Evolutionary conservation across 2,797 vertebrate genomes (phyloP).

Genomic region (Falco biarmicus): DNA sequence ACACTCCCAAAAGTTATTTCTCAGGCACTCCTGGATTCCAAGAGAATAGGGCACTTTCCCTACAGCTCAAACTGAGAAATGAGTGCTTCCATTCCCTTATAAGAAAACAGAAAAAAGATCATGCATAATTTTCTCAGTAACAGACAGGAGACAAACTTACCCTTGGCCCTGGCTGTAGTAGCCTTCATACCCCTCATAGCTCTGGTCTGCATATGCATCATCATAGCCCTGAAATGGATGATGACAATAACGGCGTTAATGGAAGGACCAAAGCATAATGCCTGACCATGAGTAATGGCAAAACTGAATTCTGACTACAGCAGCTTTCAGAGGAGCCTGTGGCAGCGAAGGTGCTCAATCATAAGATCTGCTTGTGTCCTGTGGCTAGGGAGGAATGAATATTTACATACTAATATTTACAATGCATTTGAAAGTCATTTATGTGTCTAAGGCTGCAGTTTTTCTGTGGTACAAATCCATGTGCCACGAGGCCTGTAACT

Average conservation of each 20-base stretch:
- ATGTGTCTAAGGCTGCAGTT: neutral
- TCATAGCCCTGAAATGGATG: conserved; percentile 83
- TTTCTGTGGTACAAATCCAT: neutral
- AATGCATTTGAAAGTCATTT: neutral
- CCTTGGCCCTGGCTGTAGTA: conserved; percentile 94
- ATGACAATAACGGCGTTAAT: neutral
- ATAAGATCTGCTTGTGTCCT: neutral
- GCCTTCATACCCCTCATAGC: conserved; percentile 93
- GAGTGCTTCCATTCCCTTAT: neutral
- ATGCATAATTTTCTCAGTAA: neutral
- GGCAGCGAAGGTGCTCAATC: neutral
- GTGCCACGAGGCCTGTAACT: neutral
- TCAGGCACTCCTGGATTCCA: neutral
- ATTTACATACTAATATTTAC: rapidly evolving
- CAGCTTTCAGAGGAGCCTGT: neutral
- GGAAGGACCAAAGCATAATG: neutral
- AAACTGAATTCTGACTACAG: neutral
- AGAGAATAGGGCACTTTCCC: neutral
- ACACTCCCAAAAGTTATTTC: neutral
- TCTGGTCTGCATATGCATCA: conserved; percentile 90
- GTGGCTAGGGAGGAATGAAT: neutral
- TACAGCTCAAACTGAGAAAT: neutral
- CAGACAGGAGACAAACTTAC: conserved; percentile 76
- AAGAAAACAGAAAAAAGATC: neutral
- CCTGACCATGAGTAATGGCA: neutral